Conservation (phyloP, 1,140 invertebrate genomes). For the Drosophila ogumai region DNA sequence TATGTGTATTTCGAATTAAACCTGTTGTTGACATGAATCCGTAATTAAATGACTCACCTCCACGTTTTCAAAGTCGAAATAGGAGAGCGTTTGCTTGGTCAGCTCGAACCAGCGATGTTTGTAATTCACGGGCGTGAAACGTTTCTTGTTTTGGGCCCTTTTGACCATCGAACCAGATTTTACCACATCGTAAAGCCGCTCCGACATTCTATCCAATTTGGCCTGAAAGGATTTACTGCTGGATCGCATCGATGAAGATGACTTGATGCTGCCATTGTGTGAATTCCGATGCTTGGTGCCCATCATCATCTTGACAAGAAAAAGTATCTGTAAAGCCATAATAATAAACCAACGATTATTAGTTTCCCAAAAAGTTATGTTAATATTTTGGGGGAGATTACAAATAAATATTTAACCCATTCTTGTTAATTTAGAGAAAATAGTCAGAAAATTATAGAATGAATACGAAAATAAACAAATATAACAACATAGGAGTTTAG, state of each 20-base stretch:
- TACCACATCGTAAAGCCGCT: constrained; percentile 75
- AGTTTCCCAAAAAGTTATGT: constrained; percentile 15
- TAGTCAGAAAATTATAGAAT: too few species aligned
- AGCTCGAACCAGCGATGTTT: constrained; percentile 94
- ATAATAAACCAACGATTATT: constrained; percentile 7
- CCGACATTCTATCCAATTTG: constrained; percentile 81
- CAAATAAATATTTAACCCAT: constrained; percentile 5
- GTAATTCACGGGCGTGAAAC: constrained; percentile 93
- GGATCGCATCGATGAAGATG: constrained; percentile 63
- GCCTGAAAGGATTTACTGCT: constrained; percentile 78
- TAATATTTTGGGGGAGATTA: constrained; percentile 1
- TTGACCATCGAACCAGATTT: constrained; percentile 93
- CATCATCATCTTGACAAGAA: constrained; percentile 54
- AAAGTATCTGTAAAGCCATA: constrained; percentile 28
- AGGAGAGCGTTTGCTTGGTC: constrained; percentile 90
- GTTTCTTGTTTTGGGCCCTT: constrained; percentile 94
- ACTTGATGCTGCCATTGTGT: constrained; percentile 71
- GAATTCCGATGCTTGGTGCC: constrained; percentile 60
- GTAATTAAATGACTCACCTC: constrained; percentile 87
- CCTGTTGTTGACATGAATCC: constrained; percentile 18
- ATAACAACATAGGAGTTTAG: too few species aligned
- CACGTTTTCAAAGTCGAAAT: constrained; percentile 91
- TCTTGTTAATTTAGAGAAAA: background rate
- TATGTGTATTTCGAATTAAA: constrained; percentile 17
- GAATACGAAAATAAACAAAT: too few species aligned